A percentile compares a stretch with the other conserved stretches of the same genome.
Evolutionary conservation across 2,113 vertebrate genomes (phyloP).

Genomic region (Corythornis vintsioides): DNA sequence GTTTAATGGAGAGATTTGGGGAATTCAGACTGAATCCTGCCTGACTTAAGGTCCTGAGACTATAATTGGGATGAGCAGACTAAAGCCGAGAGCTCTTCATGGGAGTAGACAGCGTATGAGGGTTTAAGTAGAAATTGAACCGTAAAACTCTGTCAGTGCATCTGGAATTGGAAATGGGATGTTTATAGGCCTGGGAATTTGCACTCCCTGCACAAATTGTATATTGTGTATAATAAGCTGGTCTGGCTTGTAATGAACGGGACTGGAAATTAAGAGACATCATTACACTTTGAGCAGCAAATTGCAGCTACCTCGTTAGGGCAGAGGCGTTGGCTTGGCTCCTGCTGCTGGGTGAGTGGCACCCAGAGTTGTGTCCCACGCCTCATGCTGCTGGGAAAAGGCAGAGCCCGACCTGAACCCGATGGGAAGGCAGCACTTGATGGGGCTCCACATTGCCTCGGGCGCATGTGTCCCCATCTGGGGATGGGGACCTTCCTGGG

Average conservation of each 20-base stretch:
- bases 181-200: slow-evolving; percentile 63
- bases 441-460: rapidly evolving
- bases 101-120: slow-evolving; percentile 40
- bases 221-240: slow-evolving; percentile 33
- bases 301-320: not conserved
- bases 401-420: not conserved
- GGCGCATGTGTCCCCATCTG: rapidly evolving
- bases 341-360: rapidly evolving
- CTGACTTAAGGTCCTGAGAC: slow-evolving; percentile 48
- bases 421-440: rapidly evolving
- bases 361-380: not conserved
- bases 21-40: slow-evolving; percentile 41
- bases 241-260: slow-evolving; percentile 6
- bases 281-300: not conserved
- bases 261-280: slow-evolving; percentile 52
- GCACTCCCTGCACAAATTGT: slow-evolving; percentile 25
- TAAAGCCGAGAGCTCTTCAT: slow-evolving; percentile 41
- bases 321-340: not conserved
- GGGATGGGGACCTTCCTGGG: not conserved
- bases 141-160: slow-evolving; percentile 48
- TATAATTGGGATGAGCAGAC: slow-evolving; percentile 54
- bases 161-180: slow-evolving; percentile 35
- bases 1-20: slow-evolving; percentile 60
- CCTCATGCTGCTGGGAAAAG: rapidly evolving
- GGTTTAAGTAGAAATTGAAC: slow-evolving; percentile 55